These are phyloP conservation scores for Octopus bimaculoides DNA, from an alignment of 1,140 invertebrate species.

Conservation along the genomic window DNA sequence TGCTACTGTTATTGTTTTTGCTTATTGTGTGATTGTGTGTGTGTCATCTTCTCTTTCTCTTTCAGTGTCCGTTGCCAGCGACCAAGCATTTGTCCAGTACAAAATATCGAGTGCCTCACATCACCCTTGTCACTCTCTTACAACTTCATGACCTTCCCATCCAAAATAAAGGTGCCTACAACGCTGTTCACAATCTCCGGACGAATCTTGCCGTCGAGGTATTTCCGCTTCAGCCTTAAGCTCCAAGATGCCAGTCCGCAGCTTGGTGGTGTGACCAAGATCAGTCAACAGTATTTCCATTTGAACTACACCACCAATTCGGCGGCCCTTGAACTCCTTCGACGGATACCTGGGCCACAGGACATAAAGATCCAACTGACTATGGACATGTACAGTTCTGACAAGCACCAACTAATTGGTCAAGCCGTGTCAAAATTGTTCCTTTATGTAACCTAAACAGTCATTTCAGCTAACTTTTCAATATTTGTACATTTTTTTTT, in stretches of 20 bases:
- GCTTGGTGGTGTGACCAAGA: slow-evolving; percentile 30
- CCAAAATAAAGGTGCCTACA: slow-evolving; percentile 73
- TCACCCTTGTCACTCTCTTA: slow-evolving; percentile 81
- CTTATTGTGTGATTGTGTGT: not conserved
- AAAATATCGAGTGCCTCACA: slow-evolving; percentile 70
- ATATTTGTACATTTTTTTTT: not conserved
- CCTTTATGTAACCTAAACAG: slow-evolving; percentile 66
- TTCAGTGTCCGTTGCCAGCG: slow-evolving; percentile 76
- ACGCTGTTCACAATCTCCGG: slow-evolving; percentile 85
- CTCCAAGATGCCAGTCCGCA: slow-evolving; percentile 56
- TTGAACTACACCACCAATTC: slow-evolving; percentile 59
- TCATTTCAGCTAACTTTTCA: not conserved
- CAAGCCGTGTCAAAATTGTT: slow-evolving; percentile 80
- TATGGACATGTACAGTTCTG: slow-evolving; percentile 63
- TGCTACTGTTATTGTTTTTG: not conserved
- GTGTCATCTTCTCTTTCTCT: slow-evolving; percentile 44
- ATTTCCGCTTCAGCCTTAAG: slow-evolving; percentile 72
- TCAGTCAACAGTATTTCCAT: slow-evolving; percentile 37
- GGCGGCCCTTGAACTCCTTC: slow-evolving; percentile 71
- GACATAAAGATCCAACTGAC: slow-evolving; percentile 81
- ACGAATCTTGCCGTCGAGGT: slow-evolving; percentile 68
- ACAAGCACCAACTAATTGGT: slow-evolving; percentile 68
- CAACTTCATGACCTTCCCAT: slow-evolving; percentile 87
- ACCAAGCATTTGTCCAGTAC: slow-evolving; percentile 66
- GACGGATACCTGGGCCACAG: slow-evolving; percentile 77